These are phyloP conservation scores for Spilosoma lubricipeda DNA, from an alignment of 2,888 invertebrate species.

Conservation along the genomic window DNA sequence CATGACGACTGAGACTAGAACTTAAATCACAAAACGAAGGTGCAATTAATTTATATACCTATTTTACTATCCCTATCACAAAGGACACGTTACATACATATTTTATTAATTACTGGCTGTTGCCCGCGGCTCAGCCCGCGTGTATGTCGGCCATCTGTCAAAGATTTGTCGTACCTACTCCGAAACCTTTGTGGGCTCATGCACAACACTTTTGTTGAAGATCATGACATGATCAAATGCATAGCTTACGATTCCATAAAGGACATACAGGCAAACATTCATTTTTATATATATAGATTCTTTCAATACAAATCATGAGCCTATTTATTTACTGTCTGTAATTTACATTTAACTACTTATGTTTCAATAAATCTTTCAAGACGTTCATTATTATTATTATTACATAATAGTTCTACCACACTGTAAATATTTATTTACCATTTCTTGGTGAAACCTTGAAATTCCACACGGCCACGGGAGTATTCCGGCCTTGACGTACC, in stretches of 20 bases:
- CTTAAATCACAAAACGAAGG: not conserved
- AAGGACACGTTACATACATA: not conserved
- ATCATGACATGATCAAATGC: no score
- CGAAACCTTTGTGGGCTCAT: no score
- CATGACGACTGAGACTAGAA: slow-evolving; percentile 44
- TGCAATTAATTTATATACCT: not conserved
- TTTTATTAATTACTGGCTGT: not conserved
- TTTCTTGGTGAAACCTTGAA: slow-evolving; percentile 42
- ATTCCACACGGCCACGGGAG: slow-evolving; percentile 35
- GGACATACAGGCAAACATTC: no score
- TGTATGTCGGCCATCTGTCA: no score
- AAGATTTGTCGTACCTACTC: no score
- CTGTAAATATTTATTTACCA: slow-evolving; percentile 32
- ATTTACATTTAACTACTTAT: slow-evolving; percentile 28
- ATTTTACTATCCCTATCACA: not conserved
- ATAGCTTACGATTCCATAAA: no score
- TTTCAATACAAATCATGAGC: not conserved
- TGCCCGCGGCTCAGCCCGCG: no score
- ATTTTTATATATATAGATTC: no score
- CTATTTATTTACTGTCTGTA: slow-evolving; percentile 13
- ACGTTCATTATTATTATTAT: slow-evolving; percentile 23
- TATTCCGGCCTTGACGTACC: slow-evolving; percentile 44
- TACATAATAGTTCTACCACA: slow-evolving; percentile 31
- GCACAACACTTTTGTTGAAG: no score
- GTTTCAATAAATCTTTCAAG: slow-evolving; percentile 23